A percentile compares a stretch with the other conserved stretches of the same genome.
phyloP scores from a whole-genome alignment of 2,113 vertebrate genomes.

The Pollimyrus isidori region DNA sequence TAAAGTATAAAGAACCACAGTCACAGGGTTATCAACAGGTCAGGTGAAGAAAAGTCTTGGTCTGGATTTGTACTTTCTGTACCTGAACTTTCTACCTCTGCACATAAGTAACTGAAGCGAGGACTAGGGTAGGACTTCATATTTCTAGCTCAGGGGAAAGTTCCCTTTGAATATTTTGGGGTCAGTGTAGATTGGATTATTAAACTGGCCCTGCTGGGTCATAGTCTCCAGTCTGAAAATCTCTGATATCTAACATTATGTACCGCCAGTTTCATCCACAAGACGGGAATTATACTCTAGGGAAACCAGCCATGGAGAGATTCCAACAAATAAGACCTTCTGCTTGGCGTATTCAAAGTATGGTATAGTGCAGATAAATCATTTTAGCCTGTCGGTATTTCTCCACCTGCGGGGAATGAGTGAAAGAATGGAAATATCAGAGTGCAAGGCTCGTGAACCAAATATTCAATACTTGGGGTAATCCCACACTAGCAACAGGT shows the following conservation, averaged over 20 bases:
- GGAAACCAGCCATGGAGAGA: not conserved
- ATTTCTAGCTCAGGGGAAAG: not conserved
- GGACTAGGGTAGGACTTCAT: not conserved
- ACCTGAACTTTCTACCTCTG: not conserved
- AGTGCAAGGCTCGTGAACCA: not conserved
- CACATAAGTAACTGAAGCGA: not conserved
- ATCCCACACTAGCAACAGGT: not conserved
- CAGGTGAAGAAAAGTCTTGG: not conserved
- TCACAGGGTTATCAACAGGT: not conserved
- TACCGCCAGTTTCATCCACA: not conserved
- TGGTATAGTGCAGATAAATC: not conserved
- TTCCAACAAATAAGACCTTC: slow-evolving; percentile 5
- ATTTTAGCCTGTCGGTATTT: not conserved
- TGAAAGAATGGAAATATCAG: not conserved
- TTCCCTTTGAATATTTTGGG: not conserved
- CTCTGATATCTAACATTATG: not conserved
- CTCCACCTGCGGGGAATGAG: not conserved
- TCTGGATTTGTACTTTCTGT: not conserved
- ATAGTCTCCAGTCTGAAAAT: not conserved
- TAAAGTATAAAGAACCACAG: not conserved
- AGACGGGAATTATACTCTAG: not conserved
- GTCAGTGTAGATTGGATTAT: not conserved
- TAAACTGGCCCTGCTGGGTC: not conserved
- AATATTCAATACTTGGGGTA: not conserved
- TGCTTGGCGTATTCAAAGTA: not conserved